These are phyloP conservation scores for Nematopogon swammerdamellus DNA, from an alignment of 2,888 invertebrate species.

Conservation along the genomic window DNA sequence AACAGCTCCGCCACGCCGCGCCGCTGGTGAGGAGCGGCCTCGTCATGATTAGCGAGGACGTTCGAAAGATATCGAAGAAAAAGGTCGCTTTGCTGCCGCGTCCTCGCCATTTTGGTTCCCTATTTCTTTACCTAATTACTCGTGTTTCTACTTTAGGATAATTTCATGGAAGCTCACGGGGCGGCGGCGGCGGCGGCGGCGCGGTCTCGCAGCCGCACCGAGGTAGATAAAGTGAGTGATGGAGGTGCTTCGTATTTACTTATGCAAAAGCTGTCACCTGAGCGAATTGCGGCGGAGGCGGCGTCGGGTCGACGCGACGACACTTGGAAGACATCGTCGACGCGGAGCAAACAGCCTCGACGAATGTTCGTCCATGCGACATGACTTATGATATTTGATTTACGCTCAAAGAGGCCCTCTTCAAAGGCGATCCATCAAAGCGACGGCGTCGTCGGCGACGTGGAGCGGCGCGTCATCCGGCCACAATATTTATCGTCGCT, in stretches of 20 bases:
- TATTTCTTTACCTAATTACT: too few relatives aligned
- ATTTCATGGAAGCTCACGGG: too few relatives aligned
- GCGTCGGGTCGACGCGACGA: neutral
- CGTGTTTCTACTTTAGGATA: too few relatives aligned
- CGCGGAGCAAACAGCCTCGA: neutral
- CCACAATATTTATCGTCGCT: constrained; percentile 53
- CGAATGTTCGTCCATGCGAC: constrained; percentile 7
- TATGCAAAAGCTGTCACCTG: neutral
- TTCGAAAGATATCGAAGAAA: too few relatives aligned
- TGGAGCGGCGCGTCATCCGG: constrained; percentile 9
- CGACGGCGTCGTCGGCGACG: neutral
- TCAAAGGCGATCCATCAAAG: constrained; percentile 4
- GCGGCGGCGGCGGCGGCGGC: neutral
- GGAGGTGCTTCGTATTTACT: too few relatives aligned
- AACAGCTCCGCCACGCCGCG: too few relatives aligned
- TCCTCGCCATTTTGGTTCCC: too few relatives aligned
- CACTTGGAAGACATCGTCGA: too few relatives aligned
- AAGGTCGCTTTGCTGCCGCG: too few relatives aligned
- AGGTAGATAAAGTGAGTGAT: too few relatives aligned
- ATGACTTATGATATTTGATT: constrained; percentile 37
- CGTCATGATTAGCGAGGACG: too few relatives aligned
- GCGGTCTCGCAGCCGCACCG: neutral
- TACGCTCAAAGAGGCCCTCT: constrained; percentile 10
- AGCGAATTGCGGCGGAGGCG: neutral
- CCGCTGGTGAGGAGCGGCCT: too few relatives aligned